Conservation (phyloP, 2,797 vertebrate genomes). For the Ciconia nigra region DNA sequence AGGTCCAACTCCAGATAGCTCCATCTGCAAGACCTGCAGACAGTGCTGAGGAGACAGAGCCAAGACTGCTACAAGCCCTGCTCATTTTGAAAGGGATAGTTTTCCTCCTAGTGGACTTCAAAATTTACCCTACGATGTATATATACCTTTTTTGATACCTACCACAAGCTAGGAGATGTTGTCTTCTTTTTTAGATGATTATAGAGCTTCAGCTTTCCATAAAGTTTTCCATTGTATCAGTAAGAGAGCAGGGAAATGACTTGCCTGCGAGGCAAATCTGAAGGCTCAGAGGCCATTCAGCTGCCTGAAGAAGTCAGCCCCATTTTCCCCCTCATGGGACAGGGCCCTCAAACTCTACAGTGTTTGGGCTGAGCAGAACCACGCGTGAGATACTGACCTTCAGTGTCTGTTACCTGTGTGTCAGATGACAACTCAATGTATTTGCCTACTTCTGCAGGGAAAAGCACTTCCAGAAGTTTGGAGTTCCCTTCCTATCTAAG, state of each 20-base stretch:
- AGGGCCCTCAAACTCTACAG: not conserved
- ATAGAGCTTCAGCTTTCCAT: not conserved
- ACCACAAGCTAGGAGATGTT: not conserved
- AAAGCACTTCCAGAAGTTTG: not conserved
- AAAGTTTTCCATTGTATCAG: not conserved
- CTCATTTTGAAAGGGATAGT: not conserved
- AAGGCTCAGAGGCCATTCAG: not conserved
- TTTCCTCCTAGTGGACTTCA: not conserved
- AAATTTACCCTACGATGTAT: not conserved
- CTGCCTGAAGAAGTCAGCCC: not conserved
- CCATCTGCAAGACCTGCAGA: not conserved
- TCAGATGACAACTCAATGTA: not conserved
- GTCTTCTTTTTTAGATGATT: not conserved
- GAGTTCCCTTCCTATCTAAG: not conserved
- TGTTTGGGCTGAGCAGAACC: not conserved
- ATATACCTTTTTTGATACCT: not conserved
- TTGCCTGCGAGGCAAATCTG: not conserved
- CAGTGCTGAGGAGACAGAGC: not conserved
- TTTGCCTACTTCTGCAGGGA: not conserved
- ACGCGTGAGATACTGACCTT: not conserved
- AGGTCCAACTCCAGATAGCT: not conserved
- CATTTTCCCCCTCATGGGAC: not conserved
- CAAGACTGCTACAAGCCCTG: not conserved
- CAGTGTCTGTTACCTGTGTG: accelerated
- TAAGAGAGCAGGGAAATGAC: not conserved